Conservation (phyloP, 2,888 invertebrate species). For the Iselma pallidipennis region DNA sequence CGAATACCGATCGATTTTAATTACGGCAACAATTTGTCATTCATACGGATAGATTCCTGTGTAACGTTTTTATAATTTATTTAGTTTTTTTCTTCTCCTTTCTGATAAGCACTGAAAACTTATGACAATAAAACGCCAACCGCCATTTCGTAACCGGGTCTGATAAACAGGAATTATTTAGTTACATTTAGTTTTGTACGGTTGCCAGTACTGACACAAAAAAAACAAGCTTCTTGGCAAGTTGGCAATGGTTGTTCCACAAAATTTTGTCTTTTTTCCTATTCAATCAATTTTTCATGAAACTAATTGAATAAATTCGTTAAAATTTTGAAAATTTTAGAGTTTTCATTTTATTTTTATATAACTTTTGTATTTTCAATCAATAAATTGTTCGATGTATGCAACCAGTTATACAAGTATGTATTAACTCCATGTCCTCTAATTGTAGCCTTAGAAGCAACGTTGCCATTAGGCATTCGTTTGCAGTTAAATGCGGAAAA, state of each 20-base stretch:
- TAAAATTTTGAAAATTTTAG: too few species aligned
- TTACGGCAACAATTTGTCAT: conserved; percentile 29
- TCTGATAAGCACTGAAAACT: not conserved
- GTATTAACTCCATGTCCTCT: too few species aligned
- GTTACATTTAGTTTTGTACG: conserved; percentile 22
- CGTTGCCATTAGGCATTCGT: too few species aligned
- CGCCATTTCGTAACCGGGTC: conserved; percentile 56
- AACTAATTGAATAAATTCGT: too few species aligned
- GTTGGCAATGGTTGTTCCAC: not conserved
- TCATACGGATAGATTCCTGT: conserved; percentile 22
- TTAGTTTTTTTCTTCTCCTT: conserved; percentile 27
- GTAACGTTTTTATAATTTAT: conserved; percentile 27
- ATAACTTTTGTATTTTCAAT: too few species aligned
- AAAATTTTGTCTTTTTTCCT: too few species aligned
- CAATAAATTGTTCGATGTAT: too few species aligned
- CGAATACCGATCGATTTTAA: not conserved
- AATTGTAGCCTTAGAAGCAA: too few species aligned
- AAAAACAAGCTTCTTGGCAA: not conserved
- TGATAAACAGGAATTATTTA: conserved; percentile 47
- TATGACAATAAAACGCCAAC: conserved; percentile 52
- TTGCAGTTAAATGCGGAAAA: too few species aligned
- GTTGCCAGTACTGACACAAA: conserved; percentile 27
- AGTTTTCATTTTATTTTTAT: too few species aligned
- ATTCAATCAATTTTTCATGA: too few species aligned
- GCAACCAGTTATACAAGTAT: too few species aligned